These are phyloP conservation scores for Solen grandis DNA, from an alignment of 1,140 invertebrate genomes.

Conservation along the genomic window DNA sequence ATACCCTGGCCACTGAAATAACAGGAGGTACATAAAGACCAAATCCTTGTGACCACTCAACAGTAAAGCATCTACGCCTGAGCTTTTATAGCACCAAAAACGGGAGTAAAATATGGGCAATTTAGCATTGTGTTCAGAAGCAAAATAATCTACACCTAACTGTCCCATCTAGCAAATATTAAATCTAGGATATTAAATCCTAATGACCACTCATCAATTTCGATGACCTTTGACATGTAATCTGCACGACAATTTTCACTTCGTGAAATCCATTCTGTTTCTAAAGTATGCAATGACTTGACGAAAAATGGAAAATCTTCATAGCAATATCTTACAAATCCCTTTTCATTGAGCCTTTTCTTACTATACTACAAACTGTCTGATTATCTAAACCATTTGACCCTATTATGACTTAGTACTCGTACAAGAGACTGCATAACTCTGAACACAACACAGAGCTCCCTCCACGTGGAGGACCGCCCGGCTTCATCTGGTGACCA, in stretches of 20 bases:
- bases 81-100: not conserved
- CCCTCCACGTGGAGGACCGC: conserved; percentile 21
- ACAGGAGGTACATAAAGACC: conserved; percentile 38
- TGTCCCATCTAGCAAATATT: conserved; percentile 5
- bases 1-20: not conserved
- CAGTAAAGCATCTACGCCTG: conserved; percentile 25
- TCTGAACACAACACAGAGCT: not conserved
- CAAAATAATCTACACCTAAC: conserved; percentile 13
- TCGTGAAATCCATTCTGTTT: conserved; percentile 26
- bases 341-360: conserved; percentile 10
- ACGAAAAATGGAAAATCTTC: conserved; percentile 33
- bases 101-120: conserved; percentile 21
- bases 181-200: not conserved
- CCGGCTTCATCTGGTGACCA: conserved; percentile 3
- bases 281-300: conserved; percentile 19
- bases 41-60: not conserved
- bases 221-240: conserved; percentile 33
- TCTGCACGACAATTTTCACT: not conserved
- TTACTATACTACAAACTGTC: conserved; percentile 8
- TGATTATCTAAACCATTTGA: conserved; percentile 21
- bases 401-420: conserved; percentile 14
- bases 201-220: conserved; percentile 13
- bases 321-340: conserved; percentile 29
- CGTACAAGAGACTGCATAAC: not conserved
- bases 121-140: conserved; percentile 39